Evolutionary conservation across 2,888 invertebrate species (phyloP).

Genomic region (Dinocampus coccinellae): DNA sequence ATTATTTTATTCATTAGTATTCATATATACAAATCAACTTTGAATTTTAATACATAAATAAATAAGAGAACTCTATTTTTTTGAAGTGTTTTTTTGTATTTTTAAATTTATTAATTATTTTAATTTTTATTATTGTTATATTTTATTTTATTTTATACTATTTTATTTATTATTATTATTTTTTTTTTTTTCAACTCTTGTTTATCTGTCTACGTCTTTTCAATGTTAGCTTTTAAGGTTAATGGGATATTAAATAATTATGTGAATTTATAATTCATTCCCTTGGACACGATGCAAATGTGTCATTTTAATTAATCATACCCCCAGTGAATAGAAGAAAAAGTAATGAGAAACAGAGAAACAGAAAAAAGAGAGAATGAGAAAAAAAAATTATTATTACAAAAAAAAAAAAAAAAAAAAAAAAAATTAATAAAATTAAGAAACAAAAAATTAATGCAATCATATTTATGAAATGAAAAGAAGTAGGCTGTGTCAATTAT

Average conservation of each 20-base stretch:
- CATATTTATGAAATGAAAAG: background rate
- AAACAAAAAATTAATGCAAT: too few species aligned
- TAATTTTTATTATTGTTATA: too few species aligned
- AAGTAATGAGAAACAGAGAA: background rate
- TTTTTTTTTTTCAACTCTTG: background rate
- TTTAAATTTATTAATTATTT: too few species aligned
- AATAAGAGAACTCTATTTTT: background rate
- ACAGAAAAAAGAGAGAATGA: background rate
- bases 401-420: constrained; percentile 11
- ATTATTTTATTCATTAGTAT: background rate
- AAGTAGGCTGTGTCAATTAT: constrained; percentile 21
- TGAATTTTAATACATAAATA: background rate
- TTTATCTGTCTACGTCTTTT: background rate
- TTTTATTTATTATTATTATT: background rate
- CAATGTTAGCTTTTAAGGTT: background rate
- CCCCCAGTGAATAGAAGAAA: background rate
- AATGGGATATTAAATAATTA: constrained; percentile 11
- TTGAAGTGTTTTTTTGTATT: background rate
- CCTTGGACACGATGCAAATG: constrained; percentile 2
- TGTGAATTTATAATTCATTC: constrained; percentile 6
- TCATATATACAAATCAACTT: background rate
- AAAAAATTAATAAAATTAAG: background rate
- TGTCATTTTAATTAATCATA: constrained; percentile 4
- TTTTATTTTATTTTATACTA: too few species aligned
- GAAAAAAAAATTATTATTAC: background rate